Conservation (phyloP, 1,140 invertebrate genomes). For the Calephelis virginiensis region DNA sequence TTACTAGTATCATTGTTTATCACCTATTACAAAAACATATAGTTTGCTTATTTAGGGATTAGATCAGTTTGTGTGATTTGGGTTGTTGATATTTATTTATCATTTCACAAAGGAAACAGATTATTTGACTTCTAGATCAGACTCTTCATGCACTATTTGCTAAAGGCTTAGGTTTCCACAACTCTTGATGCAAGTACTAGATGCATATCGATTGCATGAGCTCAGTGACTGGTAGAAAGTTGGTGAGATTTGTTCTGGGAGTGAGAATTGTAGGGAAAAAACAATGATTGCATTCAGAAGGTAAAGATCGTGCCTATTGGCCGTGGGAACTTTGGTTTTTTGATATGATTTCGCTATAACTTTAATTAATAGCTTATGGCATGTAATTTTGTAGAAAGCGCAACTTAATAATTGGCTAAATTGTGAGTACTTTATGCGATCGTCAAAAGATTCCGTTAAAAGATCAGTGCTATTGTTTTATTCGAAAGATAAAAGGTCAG, state of each 20-base stretch:
- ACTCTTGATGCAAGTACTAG: constrained; percentile 3
- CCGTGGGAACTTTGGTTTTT: constrained; percentile 5
- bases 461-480: too few relatives aligned
- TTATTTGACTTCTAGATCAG: neutral
- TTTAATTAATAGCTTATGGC: constrained; percentile 11
- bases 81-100: too few relatives aligned
- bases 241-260: constrained; percentile 6
- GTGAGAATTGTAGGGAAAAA: constrained; percentile 14
- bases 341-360: constrained; percentile 12
- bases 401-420: too few relatives aligned
- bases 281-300: constrained; percentile 11
- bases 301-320: constrained; percentile 13
- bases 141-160: neutral
- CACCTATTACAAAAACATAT: too few relatives aligned
- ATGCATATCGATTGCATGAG: constrained; percentile 16
- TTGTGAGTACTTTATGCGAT: too few relatives aligned
- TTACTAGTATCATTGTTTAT: too few relatives aligned
- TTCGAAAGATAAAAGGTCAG: too few relatives aligned
- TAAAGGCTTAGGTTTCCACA: neutral
- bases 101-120: too few relatives aligned
- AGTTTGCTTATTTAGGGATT: too few relatives aligned
- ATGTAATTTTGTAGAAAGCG: constrained; percentile 2
- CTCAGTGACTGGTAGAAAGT: constrained; percentile 13
- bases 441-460: too few relatives aligned
- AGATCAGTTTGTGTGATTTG: too few relatives aligned